Base-by-base conservation (phyloP, 2,888 invertebrate species). In the Mamestra brassicae region DNA sequence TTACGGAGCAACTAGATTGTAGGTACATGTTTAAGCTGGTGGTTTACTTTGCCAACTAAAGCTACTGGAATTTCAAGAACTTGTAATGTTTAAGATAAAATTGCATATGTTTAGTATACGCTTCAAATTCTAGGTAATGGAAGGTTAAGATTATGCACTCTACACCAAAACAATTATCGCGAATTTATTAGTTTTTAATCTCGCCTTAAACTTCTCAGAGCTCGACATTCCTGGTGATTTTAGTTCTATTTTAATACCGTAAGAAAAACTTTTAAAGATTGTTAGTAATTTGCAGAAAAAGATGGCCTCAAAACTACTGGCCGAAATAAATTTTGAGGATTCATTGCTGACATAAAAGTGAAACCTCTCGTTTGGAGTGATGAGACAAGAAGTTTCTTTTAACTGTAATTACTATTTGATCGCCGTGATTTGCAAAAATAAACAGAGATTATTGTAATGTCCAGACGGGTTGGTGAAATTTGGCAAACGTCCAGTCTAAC, bases 401-500 rank as follows among this genome's bases (percentile, higher is more conserved):
- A 78, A 74, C 83, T 68, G 62, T 65, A 70, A 80, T 77, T 55
- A 65, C 86, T 85, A 81, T 87, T 89, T 86, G 83, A 86, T 76
- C 75, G 83, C 77, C 66, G 76, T 85, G 85, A 89, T 87, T 89
- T 88, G 88, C 88, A 80, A 91, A 93, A 93, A 93, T 93, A 92
- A 88, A 90, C 89, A 86, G 77, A 86, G 87, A 90, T 91, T 88
- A 90, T 90, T 92, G 89, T 89, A 89, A 88, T 91, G 88, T 91
- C 92, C 92, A 93, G 90, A 81, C 85, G 52, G 79, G 91, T 90
- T 90, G 85, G 88, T 83, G 84, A 89, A 88, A 88, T 83, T 91
- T 95, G 95, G 94, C 94, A 63, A 36, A 2, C 7, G 13, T 90
- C 94, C 95, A 94, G 89, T 67, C 78, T 74, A 86, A 85, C 86